Base-by-base conservation (phyloP, 2,797 vertebrate species). In the Loriculus beryllinus region DNA sequence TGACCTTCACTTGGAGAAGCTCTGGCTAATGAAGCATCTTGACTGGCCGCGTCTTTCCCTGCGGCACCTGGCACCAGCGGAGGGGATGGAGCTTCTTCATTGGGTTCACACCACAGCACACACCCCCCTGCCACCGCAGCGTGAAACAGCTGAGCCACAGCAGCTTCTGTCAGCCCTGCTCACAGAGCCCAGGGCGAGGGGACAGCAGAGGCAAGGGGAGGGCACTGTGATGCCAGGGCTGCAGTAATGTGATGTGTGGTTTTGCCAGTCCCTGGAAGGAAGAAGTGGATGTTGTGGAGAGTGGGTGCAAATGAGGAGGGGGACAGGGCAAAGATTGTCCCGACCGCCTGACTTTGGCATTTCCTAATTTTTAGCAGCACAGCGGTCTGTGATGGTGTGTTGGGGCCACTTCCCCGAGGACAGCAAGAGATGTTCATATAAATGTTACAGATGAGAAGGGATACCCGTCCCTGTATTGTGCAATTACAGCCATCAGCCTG, bases 121-220 rank as follows among this genome's bases (percentile, higher is more conserved):
- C 45, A 4, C 28, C 82, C 21, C 33, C 17, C 74, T 57, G 79
- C 43, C 60, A 60, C 42, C 1, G 0, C 1, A 7, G 62, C 12
- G 3, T 6, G 17, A 25, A 84, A 10, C 28, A 20, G 42, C 22
- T 1, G 0, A 26, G 43, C 3, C 2, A n/a, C 40, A 43, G 33
- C 29, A 35, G 33, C 56, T 16, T 35, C 84, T 12, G 0, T 79
- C 83, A 80, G 21, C 72, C 52, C 42, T 3, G 0, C 2, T 16
- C 69, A 8, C 0, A 0, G 22, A 65, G 1, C 31, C 35, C 2
- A 8, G 48, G 29, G 26, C 1, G 0, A 26, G 63, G n/a, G 49
- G 48, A 15, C 7, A 1, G 14, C 7, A 3, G 54, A 56, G 42
- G 6, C 2, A 0, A 12, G 29, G 56, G 35, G 57, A 59, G 15